phyloP scores from a whole-genome alignment of 2,888 invertebrate species.

The Clusia tigrina region DNA sequence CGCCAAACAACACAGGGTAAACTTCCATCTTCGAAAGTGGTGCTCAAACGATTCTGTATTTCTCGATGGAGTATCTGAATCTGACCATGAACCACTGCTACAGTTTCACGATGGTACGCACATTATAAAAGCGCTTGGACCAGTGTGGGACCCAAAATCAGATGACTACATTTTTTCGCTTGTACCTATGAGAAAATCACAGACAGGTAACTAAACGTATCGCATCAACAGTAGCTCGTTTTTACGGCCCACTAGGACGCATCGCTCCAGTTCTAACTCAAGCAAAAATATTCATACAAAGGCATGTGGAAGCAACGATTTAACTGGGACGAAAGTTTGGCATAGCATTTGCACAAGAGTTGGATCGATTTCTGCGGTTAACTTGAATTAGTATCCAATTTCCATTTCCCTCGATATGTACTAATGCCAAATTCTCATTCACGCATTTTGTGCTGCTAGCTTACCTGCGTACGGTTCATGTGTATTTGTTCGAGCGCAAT shows the following conservation, averaged over 20 bases:
- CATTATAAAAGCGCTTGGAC: conserved; percentile 24
- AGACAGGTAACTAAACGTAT: conserved; percentile 26
- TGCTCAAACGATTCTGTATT: conserved; percentile 11
- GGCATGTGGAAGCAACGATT: too few species aligned
- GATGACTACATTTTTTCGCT: conserved; percentile 8
- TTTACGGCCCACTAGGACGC: conserved; percentile 71
- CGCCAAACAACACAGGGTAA: background rate
- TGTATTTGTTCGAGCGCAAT: too few species aligned
- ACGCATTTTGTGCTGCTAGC: too few species aligned
- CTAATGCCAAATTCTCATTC: too few species aligned
- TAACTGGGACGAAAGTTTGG: too few species aligned
- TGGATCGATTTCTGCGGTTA: too few species aligned
- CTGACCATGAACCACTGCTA: conserved; percentile 19
- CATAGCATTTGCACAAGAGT: too few species aligned
- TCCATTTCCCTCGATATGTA: too few species aligned
- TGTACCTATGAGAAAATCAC: background rate
- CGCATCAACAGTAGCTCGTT: conserved; percentile 27
- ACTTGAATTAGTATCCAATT: too few species aligned
- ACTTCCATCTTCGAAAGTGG: background rate
- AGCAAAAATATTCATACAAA: conserved; percentile 37
- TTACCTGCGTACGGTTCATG: too few species aligned
- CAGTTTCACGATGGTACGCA: conserved; percentile 25
- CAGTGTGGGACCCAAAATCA: conserved; percentile 11
- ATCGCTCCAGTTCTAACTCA: too few species aligned
- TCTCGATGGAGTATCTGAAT: conserved; percentile 13